These are phyloP conservation scores for Dasypus novemcinctus DNA, from an alignment of 2,113 vertebrate genomes.

Conservation along the genomic window DNA sequence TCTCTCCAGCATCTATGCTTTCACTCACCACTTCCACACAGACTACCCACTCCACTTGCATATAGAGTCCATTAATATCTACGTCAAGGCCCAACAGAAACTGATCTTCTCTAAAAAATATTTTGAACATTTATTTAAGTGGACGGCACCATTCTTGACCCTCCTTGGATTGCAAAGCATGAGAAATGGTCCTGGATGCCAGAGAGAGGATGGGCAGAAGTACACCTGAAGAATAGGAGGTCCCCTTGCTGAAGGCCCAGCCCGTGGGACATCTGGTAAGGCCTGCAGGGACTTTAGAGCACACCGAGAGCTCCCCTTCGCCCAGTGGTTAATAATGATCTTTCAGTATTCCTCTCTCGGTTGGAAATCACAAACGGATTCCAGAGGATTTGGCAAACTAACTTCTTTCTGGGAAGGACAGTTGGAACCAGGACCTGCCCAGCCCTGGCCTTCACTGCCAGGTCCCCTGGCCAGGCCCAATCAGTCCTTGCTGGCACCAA, in stretches of 20 bases:
- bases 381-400: not conserved
- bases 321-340: not conserved
- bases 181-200: not conserved
- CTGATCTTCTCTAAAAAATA: not conserved
- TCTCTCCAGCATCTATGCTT: not conserved
- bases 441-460: not conserved
- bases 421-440: not conserved
- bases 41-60: not conserved
- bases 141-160: not conserved
- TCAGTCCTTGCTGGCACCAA: not conserved
- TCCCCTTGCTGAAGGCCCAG: not conserved
- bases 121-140: not conserved
- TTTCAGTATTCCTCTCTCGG: not conserved
- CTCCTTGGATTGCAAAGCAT: not conserved
- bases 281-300: not conserved
- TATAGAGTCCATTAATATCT: not conserved
- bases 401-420: constrained; percentile 40
- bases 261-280: not conserved
- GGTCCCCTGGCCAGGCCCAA: not conserved
- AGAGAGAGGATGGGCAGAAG: not conserved
- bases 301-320: not conserved
- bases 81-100: not conserved
- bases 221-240: not conserved
- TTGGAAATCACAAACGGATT: constrained; percentile 6
- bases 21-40: not conserved